Evolutionary conservation across 2,113 vertebrate species (phyloP), one percentile per base, ranked within the genome.

Genomic region (Cranoglanis bouderius): DNA sequence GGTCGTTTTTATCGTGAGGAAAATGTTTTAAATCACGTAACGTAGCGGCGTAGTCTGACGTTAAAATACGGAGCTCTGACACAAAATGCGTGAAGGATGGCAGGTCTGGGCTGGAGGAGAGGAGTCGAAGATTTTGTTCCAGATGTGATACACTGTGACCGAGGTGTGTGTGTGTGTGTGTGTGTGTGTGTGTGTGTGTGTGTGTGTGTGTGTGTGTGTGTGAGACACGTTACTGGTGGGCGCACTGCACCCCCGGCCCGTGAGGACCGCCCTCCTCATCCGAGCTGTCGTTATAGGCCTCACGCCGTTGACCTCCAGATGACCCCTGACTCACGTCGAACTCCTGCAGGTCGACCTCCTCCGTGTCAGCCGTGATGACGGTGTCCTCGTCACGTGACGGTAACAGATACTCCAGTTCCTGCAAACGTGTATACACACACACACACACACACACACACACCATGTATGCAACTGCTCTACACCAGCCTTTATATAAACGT

Each of bases 371-470:
- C 84, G 97, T 96, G 70, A 99, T 95, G 57, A 95, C 96, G 13
- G 97, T 95, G 90, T 96, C 96, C 90, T 99, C 98, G 24, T 98
- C 97, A 94, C 98, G 97, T 87, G 96, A 96, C 51, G 98, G 98
- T 89, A 99, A 95, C 93, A 99, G 96, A 93, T 98, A 97, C 95
- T 99, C 98, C 86, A 99, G 96, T 93, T 99, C 98, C 98, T 99
- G 21, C 6, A 6, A 3, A 26, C 19, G 21, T 18, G 53, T 40
- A 51, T 26, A 43, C 43, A 29, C 75, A 49, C 43, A 75, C 40
- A 26, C 32, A 70, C 67, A 14, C 77, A 51, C 13, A 16, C 1
- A 24, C n/a, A 67, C 63, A 4, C 75, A 49, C 10, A 14, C 0
- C 18, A 8, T 9, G 49, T 49, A 14, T 7, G 29, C 59, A 38